These are phyloP conservation scores for Mythimna vitellina DNA, from an alignment of 2,888 invertebrate species.

Conservation along the genomic window DNA sequence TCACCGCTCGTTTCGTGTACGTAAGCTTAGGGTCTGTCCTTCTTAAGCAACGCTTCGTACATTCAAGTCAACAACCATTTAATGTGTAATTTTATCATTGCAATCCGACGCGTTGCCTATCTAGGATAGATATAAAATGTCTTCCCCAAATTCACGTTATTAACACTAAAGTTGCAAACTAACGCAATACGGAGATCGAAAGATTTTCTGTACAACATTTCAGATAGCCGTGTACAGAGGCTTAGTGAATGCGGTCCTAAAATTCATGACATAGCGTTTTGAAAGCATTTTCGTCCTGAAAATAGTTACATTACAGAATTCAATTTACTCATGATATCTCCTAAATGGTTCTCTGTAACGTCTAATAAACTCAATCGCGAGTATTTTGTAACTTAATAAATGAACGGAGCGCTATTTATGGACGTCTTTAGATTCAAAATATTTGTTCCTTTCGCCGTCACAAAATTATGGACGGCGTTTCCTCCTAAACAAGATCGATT, in stretches of 20 bases:
- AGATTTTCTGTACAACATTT: background rate
- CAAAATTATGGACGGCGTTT: too few relatives aligned
- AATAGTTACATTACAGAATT: conserved; percentile 18
- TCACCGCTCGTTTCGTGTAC: background rate
- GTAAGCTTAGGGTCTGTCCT: background rate
- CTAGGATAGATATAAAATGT: conserved; percentile 1
- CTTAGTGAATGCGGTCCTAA: background rate
- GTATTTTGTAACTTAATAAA: conserved; percentile 27
- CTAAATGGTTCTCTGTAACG: conserved; percentile 6
- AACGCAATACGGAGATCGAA: background rate
- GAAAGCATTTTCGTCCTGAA: background rate
- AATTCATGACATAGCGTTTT: conserved; percentile 5
- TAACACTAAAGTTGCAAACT: conserved; percentile 54
- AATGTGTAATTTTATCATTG: background rate
- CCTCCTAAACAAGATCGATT: too few relatives aligned
- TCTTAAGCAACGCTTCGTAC: background rate
- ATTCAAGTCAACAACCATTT: background rate
- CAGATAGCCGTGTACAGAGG: background rate
- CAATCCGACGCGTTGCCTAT: background rate
- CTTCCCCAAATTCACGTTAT: conserved; percentile 5
- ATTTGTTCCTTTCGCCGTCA: background rate
- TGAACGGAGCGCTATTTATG: conserved; percentile 8
- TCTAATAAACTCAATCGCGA: conserved; percentile 10
- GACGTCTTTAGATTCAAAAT: background rate
- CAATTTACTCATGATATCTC: conserved; percentile 12